Evolutionary conservation across 2,888 invertebrate genomes (phyloP), one percentile per base, ranked within the genome.

Genomic region (Orthosia gothica): DNA sequence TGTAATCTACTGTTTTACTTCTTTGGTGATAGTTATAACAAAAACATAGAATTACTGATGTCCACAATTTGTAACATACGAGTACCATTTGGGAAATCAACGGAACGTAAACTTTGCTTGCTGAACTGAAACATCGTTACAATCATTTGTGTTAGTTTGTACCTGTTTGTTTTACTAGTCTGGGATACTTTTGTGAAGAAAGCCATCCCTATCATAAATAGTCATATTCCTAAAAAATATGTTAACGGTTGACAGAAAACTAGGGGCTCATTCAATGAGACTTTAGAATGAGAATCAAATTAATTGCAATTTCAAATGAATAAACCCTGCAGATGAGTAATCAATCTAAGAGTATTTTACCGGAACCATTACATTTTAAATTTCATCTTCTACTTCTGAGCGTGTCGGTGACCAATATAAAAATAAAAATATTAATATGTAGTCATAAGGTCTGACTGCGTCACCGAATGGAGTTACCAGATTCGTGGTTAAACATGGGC

Each of bases 11-110:
- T 32, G 7, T 7, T 20, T 45, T 40, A 13, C 5, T 13, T 69
- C 12, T 52, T 52, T 63, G 23, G 61, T 55, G 13, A 23, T 32
- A 20, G 45, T 54, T 23, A 23, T 23, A 58, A 50, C 26, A 54
- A 81, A 77, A 67, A 55, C 16, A 77, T 68, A 40, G 16, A 20
- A 61, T 20, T 20, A 20, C 45, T 61, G 55, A 45, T 20, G 55
- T 52, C 52, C 40, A 74, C 59, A 26, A 62, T 82, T 76, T 54
- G 57, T 81, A 23, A 76, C 45, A 32, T 58, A n/a, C n/a, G n/a
- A n/a, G n/a, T n/a, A 52, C 72, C 80, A 61, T 74, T 74, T 84
- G 68, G 84, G 84, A 84, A 81, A 81, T 81, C 74, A 80, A 23
- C 58, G 40, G 20, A 63, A 66, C 40, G 40, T 47, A n/a, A 70